Conservation (phyloP, 2,797 vertebrate species). For the Anas bernieri region DNA sequence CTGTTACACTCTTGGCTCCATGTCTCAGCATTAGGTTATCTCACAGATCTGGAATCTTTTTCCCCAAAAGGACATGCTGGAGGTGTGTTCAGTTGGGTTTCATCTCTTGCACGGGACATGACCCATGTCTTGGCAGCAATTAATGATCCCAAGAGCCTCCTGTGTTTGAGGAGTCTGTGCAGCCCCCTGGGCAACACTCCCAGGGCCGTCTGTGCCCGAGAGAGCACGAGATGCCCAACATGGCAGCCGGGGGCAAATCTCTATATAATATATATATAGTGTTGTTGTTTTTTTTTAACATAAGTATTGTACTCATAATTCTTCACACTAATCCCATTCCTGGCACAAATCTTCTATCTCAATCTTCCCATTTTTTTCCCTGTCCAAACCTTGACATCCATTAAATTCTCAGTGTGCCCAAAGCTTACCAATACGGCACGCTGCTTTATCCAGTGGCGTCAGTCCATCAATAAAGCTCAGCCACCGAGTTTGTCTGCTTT, state of each 20-base stretch:
- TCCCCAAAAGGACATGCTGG: accelerated
- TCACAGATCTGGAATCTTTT: not conserved
- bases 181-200: not conserved
- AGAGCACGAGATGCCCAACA: accelerated
- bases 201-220: not conserved
- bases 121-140: not conserved
- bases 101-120: not conserved
- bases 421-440: slow-evolving; percentile 62
- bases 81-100: accelerated
- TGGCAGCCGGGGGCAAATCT: not conserved
- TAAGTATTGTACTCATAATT: slow-evolving; percentile 17
- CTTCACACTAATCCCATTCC: slow-evolving; percentile 32
- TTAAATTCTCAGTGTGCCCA: slow-evolving; percentile 71
- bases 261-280: not conserved
- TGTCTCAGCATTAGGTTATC: not conserved
- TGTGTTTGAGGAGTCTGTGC: accelerated
- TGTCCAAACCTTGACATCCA: slow-evolving; percentile 62
- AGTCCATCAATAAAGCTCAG: slow-evolving; percentile 73
- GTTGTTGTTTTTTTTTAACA: not conserved
- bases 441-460: slow-evolving; percentile 47
- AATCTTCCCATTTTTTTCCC: slow-evolving; percentile 47
- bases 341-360: slow-evolving; percentile 59
- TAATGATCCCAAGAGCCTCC: not conserved
- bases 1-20: accelerated
- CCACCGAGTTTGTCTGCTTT: slow-evolving; percentile 22